These are phyloP conservation scores for Scomber japonicus DNA, from an alignment of 2,113 vertebrate species.

Conservation along the genomic window DNA sequence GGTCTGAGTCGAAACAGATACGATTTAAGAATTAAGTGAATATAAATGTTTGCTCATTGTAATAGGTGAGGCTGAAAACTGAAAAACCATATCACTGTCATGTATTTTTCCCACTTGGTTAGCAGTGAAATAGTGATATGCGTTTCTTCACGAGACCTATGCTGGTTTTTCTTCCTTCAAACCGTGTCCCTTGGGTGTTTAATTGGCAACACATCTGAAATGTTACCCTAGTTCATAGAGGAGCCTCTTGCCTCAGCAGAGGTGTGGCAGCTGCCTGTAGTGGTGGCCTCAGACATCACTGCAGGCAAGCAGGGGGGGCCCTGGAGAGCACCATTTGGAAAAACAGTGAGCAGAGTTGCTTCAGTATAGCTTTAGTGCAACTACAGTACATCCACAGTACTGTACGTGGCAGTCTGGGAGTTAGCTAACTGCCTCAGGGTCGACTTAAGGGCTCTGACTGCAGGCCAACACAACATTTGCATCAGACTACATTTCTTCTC, in stretches of 20 bases:
- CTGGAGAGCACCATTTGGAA: conserved; percentile 68
- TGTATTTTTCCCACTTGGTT: conserved; percentile 7
- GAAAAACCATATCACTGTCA: not conserved
- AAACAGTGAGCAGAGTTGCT: conserved; percentile 63
- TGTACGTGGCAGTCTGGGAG: conserved; percentile 62
- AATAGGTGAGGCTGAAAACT: not conserved
- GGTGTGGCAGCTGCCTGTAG: conserved; percentile 65
- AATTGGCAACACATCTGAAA: conserved; percentile 63
- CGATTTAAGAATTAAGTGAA: not conserved
- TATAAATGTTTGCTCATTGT: not conserved
- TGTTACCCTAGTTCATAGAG: conserved; percentile 60
- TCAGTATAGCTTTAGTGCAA: conserved; percentile 45
- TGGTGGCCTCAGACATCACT: conserved; percentile 69
- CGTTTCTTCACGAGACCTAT: conserved; percentile 25
- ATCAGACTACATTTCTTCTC: conserved; percentile 63
- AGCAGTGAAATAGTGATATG: conserved; percentile 15
- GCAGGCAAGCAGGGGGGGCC: conserved; percentile 37
- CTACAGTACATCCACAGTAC: conserved; percentile 46
- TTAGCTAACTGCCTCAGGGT: conserved; percentile 71
- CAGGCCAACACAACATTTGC: conserved; percentile 64
- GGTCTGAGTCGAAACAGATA: not conserved
- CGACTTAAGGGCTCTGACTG: conserved; percentile 71
- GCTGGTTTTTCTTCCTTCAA: conserved; percentile 17
- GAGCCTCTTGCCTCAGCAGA: conserved; percentile 57
- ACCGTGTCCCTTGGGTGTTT: conserved; percentile 45